Evolutionary conservation across 2,888 invertebrate species (phyloP).

Genomic region (Andrena dorsata): DNA sequence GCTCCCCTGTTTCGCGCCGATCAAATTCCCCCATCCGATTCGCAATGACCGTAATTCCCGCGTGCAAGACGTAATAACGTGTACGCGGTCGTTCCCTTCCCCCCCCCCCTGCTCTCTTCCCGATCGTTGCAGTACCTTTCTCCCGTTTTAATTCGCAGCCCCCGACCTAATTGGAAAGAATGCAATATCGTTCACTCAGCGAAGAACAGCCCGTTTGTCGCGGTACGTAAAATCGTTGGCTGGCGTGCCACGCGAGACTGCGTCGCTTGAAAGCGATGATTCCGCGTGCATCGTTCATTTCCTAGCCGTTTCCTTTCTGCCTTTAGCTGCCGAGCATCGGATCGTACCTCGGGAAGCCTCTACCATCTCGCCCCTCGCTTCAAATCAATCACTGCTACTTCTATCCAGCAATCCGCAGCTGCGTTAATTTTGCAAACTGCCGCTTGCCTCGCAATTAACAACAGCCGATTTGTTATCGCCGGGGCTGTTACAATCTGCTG

Average conservation of each 20-base stretch:
- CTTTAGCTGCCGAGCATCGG: not conserved
- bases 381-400: not conserved
- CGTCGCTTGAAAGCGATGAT: conserved; percentile 8
- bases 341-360: not conserved
- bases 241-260: conserved; percentile 14
- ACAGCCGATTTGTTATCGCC: conserved; percentile 3
- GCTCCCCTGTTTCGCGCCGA: conserved; percentile 37
- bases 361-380: not conserved
- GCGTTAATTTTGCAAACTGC: not conserved
- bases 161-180: conserved; percentile 58
- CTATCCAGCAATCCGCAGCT: not conserved
- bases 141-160: conserved; percentile 33
- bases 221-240: conserved; percentile 12
- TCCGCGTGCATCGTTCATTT: conserved; percentile 25
- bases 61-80: conserved; percentile 54
- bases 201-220: conserved; percentile 12
- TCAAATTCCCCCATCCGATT: conserved; percentile 52
- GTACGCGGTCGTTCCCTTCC: not conserved
- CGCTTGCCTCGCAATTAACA: conserved; percentile 14
- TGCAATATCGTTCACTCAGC: conserved; percentile 52
- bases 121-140: conserved; percentile 6
- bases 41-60: conserved; percentile 48
- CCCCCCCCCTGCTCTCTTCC: not conserved
- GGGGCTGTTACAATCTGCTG: not conserved
- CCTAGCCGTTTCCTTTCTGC: not conserved